Percentiles rank a stretch among this genome's conserved stretches.
These are phyloP conservation scores for Pelochelys cantorii DNA, from an alignment of 2,797 vertebrate genomes.

Conservation along the genomic window DNA sequence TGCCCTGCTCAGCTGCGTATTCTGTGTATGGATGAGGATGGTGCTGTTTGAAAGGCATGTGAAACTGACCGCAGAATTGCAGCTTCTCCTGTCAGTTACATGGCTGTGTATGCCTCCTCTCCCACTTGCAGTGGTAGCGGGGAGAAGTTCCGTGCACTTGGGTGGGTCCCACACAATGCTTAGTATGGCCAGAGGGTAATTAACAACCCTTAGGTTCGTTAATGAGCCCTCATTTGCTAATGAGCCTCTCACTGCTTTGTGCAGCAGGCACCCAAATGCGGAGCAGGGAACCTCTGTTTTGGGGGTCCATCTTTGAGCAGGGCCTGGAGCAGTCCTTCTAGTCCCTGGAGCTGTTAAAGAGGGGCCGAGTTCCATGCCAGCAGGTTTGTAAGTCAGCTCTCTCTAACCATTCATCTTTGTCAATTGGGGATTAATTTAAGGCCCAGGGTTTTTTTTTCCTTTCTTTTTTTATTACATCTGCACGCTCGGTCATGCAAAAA, in stretches of 20 bases:
- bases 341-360: not conserved
- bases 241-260: conserved; percentile 7
- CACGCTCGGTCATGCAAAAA: conserved; percentile 79
- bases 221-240: conserved; percentile 46
- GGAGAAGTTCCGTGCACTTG: not conserved
- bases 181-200: conserved; percentile 6
- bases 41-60: not conserved
- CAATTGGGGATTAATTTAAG: conserved; percentile 35
- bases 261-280: not conserved
- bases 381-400: not conserved
- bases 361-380: rapidly evolving
- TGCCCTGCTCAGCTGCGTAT: no score
- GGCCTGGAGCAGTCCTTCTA: no score
- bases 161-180: rapidly evolving
- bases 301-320: not conserved
- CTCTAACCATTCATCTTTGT: conserved; percentile 10
- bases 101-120: not conserved
- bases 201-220: conserved; percentile 19
- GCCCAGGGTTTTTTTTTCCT: not conserved
- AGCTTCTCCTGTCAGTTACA: not conserved
- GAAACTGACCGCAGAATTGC: not conserved
- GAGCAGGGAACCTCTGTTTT: not conserved
- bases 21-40: no score
- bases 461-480: conserved; percentile 64
- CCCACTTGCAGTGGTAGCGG: rapidly evolving